Conservation (phyloP, 2,888 invertebrate species). For the Vesta saturnalis region DNA sequence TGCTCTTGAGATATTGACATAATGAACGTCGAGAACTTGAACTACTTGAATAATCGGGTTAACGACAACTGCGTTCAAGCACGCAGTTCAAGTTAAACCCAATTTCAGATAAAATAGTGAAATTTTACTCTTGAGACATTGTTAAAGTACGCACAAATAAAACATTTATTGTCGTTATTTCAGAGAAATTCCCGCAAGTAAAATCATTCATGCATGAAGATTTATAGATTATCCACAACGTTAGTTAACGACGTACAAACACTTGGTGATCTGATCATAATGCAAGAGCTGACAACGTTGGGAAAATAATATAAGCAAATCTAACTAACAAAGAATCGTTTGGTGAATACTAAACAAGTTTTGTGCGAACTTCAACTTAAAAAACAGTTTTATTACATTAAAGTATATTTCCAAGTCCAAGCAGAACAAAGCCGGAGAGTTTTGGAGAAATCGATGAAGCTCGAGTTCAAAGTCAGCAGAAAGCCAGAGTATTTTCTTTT, state of each 20-base stretch:
- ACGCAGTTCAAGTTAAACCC: neutral
- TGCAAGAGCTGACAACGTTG: neutral
- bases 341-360: no score
- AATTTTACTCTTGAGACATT: neutral
- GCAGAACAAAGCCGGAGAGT: no score
- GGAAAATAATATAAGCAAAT: neutral
- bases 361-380: no score
- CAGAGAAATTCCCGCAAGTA: neutral
- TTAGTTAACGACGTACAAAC: slow-evolving; percentile 4
- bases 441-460: neutral
- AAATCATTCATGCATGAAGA: slow-evolving; percentile 1
- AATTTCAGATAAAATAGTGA: slow-evolving; percentile 1
- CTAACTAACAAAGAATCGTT: neutral
- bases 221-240: neutral
- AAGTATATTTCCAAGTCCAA: no score
- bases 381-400: no score
- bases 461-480: neutral
- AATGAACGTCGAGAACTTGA: neutral
- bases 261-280: neutral
- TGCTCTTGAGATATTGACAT: neutral
- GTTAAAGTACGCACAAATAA: no score
- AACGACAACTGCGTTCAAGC: neutral
- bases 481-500: no score
- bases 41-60: neutral
- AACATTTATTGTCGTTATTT: neutral